Evolutionary conservation across 2,888 invertebrate species (phyloP), one percentile per base, ranked within the genome.

Genomic region (Diplazon laetatorius): DNA sequence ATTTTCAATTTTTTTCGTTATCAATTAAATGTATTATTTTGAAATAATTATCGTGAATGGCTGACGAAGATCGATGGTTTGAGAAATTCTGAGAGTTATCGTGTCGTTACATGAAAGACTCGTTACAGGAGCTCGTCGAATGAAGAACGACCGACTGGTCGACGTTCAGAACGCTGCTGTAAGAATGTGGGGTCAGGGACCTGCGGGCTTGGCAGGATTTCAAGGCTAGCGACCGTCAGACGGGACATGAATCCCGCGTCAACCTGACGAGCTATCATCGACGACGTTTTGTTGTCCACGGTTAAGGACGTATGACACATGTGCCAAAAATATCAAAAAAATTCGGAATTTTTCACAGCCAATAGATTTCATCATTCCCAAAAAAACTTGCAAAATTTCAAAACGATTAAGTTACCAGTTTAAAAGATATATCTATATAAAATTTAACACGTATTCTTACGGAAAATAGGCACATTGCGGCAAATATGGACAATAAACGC

Each of bases 181-280:
- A 82, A 86, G 87, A 87, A 89, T 85, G 85, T 76, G 84, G 85
- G 88, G 88, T 90, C 87, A 84, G 83, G 84, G 88, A 89, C 86
- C 89, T 84, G 69, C 76, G 81, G 81, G 78, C 76, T 69, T 79
- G 76, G 60, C 65, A 77, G 66, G 71, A 81, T 85, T 79, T 87
- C 90, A 90, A 90, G 90, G 89, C 83, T 75, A 89, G 76, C 88
- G 78, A 82, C 85, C 85, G 76, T 57, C 59, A 20, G 75, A 57
- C 59, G 39, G 46, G 57, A 50, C 55, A 50, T 46, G 59, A 71
- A 39, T 74, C 65, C 42, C 37, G 25, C 76, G 55, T 66, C 68
- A 68, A 55, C 16, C 55, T 50, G 57, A 55, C 66, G 62, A 77
- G 30, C 37, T 44, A 69, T 63, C 55, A 42, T 68, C 72, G 59